Percentiles rank a stretch among this genome's conserved stretches.
These are phyloP conservation scores for Cosmia trapezina DNA, from an alignment of 2,888 invertebrate species.

Conservation along the genomic window DNA sequence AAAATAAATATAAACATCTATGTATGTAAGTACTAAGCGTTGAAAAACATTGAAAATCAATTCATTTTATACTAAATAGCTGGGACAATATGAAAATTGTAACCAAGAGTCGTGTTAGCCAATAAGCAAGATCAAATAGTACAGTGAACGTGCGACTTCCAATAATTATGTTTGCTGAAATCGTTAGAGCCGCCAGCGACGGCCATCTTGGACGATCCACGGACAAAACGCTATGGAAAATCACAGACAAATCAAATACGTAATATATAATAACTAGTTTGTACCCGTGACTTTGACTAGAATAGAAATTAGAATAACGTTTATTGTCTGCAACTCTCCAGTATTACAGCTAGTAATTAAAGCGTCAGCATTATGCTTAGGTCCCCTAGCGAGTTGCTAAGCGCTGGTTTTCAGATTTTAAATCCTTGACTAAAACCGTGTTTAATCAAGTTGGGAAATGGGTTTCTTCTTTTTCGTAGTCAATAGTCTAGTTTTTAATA, in stretches of 20 bases:
- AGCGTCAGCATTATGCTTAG: too few species aligned
- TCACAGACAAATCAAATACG: constrained; percentile 69
- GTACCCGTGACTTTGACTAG: background rate
- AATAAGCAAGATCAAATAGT: constrained; percentile 86
- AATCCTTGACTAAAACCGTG: background rate
- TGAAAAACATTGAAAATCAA: constrained; percentile 70
- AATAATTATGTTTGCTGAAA: constrained; percentile 89
- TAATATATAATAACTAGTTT: constrained; percentile 23
- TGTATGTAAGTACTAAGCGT: constrained; percentile 68
- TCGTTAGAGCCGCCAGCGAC: constrained; percentile 77
- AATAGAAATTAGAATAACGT: too few species aligned
- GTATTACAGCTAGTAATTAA: too few species aligned
- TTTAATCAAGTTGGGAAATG: background rate
- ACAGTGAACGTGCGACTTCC: constrained; percentile 84
- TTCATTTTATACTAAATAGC: constrained; percentile 72
- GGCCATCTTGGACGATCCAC: constrained; percentile 78
- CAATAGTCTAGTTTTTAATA: background rate
- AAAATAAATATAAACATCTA: constrained; percentile 63
- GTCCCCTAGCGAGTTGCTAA: too few species aligned
- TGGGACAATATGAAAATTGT: constrained; percentile 72
- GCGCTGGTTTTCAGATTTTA: too few species aligned
- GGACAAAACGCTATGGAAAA: constrained; percentile 73
- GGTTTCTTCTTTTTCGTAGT: background rate
- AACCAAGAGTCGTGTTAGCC: constrained; percentile 75
- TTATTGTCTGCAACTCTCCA: too few species aligned